These are phyloP conservation scores for Apamea anceps DNA, from an alignment of 2,888 invertebrate genomes.

Conservation along the genomic window DNA sequence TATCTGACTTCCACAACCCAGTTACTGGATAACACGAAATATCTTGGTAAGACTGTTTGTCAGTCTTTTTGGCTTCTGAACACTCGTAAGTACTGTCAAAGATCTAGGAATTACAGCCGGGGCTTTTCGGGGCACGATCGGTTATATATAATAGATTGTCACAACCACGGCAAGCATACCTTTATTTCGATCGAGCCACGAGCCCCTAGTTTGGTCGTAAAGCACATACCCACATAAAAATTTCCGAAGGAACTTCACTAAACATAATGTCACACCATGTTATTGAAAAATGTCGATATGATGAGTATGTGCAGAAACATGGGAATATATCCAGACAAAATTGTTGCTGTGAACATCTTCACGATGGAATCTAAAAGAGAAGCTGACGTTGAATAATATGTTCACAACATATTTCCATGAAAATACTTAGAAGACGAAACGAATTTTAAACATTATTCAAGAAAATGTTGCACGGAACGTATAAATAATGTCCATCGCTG, in stretches of 20 bases:
- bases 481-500: conserved; percentile 65
- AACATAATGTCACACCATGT: conserved; percentile 4
- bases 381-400: conserved; percentile 61
- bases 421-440: conserved; percentile 46
- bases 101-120: not conserved
- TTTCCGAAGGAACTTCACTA: not conserved
- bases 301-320: conserved; percentile 4
- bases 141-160: not conserved
- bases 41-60: not conserved
- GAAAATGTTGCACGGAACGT: conserved; percentile 29
- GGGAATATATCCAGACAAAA: conserved; percentile 29
- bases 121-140: not conserved
- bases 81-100: not conserved
- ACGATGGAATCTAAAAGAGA: conserved; percentile 41
- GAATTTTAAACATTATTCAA: conserved; percentile 53
- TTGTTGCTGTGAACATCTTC: conserved; percentile 26
- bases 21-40: not conserved
- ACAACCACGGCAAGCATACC: no score
- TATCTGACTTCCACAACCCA: not conserved
- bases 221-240: not conserved
- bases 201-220: not conserved
- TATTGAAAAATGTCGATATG: conserved; percentile 26
- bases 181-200: not conserved
- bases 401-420: conserved; percentile 45
- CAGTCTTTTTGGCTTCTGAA: not conserved